Evolutionary conservation across 2,888 invertebrate species (phyloP).

Genomic region (Atethmia centrago): DNA sequence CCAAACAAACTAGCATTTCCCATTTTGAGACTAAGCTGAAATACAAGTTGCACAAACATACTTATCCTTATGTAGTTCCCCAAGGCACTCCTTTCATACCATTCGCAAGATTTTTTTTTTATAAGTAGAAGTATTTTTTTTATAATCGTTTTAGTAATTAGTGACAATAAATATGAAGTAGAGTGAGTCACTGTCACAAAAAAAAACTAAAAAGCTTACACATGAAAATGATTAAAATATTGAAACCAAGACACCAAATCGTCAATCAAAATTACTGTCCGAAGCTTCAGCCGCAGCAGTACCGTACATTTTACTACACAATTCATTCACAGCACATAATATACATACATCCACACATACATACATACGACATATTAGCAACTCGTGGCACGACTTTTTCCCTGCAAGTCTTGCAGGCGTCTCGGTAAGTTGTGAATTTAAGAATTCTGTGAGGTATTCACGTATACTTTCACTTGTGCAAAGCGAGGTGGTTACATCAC

Average conservation of each 20-base stretch:
- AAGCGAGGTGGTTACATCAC: conserved; percentile 74
- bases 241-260: conserved; percentile 3
- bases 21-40: neutral
- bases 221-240: neutral
- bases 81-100: neutral
- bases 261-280: neutral
- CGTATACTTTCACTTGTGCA: conserved; percentile 76
- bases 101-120: neutral
- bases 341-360: conserved; percentile 24
- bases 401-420: conserved; percentile 50
- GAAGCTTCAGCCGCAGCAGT: neutral
- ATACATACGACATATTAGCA: conserved; percentile 33
- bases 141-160: too few species aligned
- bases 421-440: conserved; percentile 54
- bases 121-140: neutral
- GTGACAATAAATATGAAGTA: neutral
- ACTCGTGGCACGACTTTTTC: conserved; percentile 63
- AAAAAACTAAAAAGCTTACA: neutral
- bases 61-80: neutral
- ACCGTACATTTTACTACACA: conserved; percentile 30
- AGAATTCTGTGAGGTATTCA: conserved; percentile 62
- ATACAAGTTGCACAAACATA: neutral
- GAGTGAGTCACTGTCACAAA: neutral
- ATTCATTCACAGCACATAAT: conserved; percentile 55
- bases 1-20: too few species aligned